Evolutionary conservation across 1,140 invertebrate genomes (phyloP).

Genomic region (Leptonema lineaticorne): DNA sequence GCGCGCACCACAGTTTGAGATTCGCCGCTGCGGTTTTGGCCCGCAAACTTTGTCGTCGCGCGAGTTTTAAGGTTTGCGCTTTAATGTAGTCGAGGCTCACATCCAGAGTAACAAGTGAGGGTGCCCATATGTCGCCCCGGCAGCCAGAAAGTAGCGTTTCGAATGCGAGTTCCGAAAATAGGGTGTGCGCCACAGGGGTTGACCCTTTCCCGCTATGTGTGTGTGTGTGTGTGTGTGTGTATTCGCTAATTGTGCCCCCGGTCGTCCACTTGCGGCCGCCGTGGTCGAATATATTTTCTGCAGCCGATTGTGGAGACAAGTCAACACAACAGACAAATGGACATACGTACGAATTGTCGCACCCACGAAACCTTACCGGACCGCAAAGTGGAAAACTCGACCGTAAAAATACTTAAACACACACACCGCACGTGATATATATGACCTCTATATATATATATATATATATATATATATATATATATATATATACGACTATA

Average conservation of each 20-base stretch:
- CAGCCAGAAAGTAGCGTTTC: too few species aligned
- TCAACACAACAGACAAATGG: not conserved
- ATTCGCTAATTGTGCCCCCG: constrained; percentile 38
- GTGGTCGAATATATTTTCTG: constrained; percentile 38
- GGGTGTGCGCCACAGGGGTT: not conserved
- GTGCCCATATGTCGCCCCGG: constrained; percentile 11
- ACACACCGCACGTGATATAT: too few species aligned
- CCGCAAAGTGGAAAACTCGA: constrained; percentile 15
- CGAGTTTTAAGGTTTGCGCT: constrained; percentile 38
- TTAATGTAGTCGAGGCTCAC: constrained; percentile 38
- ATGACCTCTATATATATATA: too few species aligned
- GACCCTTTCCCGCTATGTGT: not conserved
- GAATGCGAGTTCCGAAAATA: too few species aligned
- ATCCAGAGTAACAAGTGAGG: constrained; percentile 29
- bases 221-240: not conserved
- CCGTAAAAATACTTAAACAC: not conserved
- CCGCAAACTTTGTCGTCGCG: constrained; percentile 26
- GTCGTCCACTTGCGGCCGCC: constrained; percentile 15
- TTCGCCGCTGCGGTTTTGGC: not conserved
- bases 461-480: not conserved
- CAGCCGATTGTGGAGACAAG: constrained; percentile 40
- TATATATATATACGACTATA: not conserved
- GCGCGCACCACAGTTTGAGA: constrained; percentile 16
- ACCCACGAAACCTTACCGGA: not conserved
- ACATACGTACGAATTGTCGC: not conserved